Conservation (phyloP, 2,113 vertebrate genomes). For the Montifringilla adamsi region DNA sequence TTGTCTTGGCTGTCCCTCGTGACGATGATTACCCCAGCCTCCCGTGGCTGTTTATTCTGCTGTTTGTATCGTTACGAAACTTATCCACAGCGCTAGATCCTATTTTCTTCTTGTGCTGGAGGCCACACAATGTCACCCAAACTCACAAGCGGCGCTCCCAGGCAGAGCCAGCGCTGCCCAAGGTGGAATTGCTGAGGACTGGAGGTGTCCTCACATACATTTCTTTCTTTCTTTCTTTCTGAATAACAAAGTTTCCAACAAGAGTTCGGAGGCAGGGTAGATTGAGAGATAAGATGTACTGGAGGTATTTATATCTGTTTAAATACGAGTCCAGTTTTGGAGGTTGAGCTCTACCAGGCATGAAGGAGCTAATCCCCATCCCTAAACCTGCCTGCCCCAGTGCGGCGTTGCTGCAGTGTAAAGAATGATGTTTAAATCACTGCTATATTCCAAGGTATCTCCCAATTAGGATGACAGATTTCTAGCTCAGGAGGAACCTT, state of each 20-base stretch:
- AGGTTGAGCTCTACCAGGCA: conserved; percentile 7
- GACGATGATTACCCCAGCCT: conserved; percentile 32
- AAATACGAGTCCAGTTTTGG: conserved; percentile 40
- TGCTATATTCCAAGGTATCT: not conserved
- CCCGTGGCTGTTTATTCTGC: conserved; percentile 39
- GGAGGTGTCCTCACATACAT: not conserved
- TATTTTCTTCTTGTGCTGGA: conserved; percentile 21
- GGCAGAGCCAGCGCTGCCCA: not conserved
- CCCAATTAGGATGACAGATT: not conserved
- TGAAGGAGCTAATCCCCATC: conserved; percentile 8
- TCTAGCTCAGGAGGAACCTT: not conserved
- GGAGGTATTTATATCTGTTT: conserved; percentile 56
- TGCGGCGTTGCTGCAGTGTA: not conserved
- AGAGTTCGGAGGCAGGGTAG: not conserved
- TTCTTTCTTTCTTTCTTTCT: not conserved
- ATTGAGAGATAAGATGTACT: conserved; percentile 35
- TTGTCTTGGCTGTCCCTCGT: conserved; percentile 45
- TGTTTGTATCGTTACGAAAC: conserved; percentile 37
- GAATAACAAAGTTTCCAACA: not conserved
- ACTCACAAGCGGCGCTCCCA: not conserved
- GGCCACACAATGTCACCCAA: conserved; percentile 33
- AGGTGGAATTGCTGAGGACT: not conserved
- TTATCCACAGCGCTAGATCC: conserved; percentile 15
- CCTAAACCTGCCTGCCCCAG: conserved; percentile 14
- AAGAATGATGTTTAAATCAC: not conserved